Evolutionary conservation across 1,140 invertebrate species (phyloP).

Genomic region (Odontomachus brunneus): DNA sequence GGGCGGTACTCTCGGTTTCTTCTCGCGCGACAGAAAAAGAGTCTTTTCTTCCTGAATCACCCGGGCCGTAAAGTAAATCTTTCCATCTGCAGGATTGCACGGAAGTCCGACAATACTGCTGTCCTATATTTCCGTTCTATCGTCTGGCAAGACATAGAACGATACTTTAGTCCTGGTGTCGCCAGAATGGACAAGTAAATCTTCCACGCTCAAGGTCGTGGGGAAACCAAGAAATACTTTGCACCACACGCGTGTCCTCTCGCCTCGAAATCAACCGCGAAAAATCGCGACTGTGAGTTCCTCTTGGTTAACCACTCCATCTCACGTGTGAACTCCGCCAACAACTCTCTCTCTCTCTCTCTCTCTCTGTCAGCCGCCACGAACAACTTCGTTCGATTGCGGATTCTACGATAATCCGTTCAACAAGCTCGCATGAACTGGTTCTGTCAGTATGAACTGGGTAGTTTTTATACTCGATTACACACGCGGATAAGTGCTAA

Average conservation of each 20-base stretch:
- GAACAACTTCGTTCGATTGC: not conserved
- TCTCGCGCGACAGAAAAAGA: conserved; percentile 38
- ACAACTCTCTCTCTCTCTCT: not conserved
- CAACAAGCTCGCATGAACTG: too few species aligned
- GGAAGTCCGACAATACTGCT: conserved; percentile 51
- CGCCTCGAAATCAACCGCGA: not conserved
- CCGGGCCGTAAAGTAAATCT: conserved; percentile 60
- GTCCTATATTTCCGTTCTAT: conserved; percentile 55
- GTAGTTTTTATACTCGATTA: too few species aligned
- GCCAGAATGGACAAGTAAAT: conserved; percentile 46
- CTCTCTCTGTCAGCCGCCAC: not conserved
- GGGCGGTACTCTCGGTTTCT: conserved; percentile 48
- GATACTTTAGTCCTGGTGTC: conserved; percentile 35
- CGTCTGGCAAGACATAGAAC: conserved; percentile 38
- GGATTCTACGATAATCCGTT: not conserved
- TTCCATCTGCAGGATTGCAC: conserved; percentile 52
- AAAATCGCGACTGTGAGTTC: not conserved
- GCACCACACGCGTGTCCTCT: not conserved
- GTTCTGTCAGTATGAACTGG: too few species aligned
- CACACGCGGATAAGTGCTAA: too few species aligned
- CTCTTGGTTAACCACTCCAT: not conserved
- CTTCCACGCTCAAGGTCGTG: conserved; percentile 45
- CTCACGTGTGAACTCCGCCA: not conserved
- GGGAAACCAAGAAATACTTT: conserved; percentile 28
- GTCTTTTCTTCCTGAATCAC: conserved; percentile 55